Base-by-base conservation (phyloP, 2,888 invertebrate species). In the Ichneumon xanthorius region DNA sequence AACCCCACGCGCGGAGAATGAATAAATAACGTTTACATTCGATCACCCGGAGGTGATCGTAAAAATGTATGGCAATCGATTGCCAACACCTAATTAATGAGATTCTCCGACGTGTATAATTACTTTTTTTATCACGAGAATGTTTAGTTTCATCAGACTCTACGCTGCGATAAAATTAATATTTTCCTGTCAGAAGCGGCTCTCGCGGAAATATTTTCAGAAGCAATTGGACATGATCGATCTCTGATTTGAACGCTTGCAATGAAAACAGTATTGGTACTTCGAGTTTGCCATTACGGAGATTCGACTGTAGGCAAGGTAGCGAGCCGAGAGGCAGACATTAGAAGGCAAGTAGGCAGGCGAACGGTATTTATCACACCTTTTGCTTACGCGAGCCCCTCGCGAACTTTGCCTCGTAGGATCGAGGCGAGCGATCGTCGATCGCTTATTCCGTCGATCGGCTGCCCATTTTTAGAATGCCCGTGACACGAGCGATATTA, bases 351-450 rank as follows among this genome's bases (percentile, higher is more conserved):
- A 76, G 30, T 67, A 53, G 65, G 30, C 19, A 63, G 40, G 40
- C 63, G 48, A 75, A 76, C 76, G 76, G 65, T 67, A 76, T 67
- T 76, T 76, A 76, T 76, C 65, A 65, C 75, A 75, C 65, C 65
- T 76, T 37, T 33, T 50, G 22, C 37, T 48, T 50, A 53, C n/a
- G 22, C 16, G 45, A 33, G 33, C 19, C 50, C 53, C 19, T 33
- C 50, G 37, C 76, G 50, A 65, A 65, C 63, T 76, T 76, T 37
- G 63, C 50, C 63, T 76, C 22, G 30, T 50, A 50, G 26, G 70
- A 71, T 26, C 73, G 73, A 61, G 63, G 5, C 33, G 63, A 33
- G 19, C 50, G 75, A 76, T 37, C 67, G 37, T 65, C 58, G 55
- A 55, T 55, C 55, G 55, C 22, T 55, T 55, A 55, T 55, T 55